A percentile compares a stretch with the other conserved stretches of the same genome.
These are phyloP conservation scores for Corbicula japonica DNA, from an alignment of 2,888 invertebrate species.

Conservation along the genomic window DNA sequence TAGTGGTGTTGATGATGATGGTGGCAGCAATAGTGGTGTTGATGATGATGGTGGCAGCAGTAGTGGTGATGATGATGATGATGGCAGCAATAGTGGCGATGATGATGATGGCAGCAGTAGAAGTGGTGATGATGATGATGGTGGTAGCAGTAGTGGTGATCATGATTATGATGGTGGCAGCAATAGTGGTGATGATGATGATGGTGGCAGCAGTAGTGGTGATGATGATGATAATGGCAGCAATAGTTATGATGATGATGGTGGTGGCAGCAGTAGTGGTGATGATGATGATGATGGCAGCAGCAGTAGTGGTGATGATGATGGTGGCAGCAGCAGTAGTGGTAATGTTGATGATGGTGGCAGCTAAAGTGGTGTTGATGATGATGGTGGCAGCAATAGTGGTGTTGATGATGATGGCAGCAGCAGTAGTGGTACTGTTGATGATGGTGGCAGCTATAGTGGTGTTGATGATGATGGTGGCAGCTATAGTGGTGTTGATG, in stretches of 20 bases:
- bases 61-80: not conserved
- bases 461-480: no score
- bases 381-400: constrained; percentile 5
- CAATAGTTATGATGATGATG: not conserved
- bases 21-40: constrained; percentile 5
- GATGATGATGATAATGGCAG: no score
- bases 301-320: constrained; percentile 4
- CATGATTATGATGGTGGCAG: no score
- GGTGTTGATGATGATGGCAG: not conserved
- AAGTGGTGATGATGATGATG: no score
- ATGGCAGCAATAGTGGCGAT: constrained; percentile 2
- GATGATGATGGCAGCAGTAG: no score
- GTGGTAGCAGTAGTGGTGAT: no score
- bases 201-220: no score
- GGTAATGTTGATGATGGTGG: not conserved
- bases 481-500: no score
- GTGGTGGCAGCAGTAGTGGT: constrained; percentile 10
- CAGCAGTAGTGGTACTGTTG: constrained; percentile 5
- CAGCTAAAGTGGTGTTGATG: constrained; percentile 1
- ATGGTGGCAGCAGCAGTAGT: constrained; percentile 6
- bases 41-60: not conserved
- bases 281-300: not conserved
- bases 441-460: not conserved
- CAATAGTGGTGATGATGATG: no score
- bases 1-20: not conserved